Percentiles rank a stretch among this genome's conserved stretches.
phyloP scores from a whole-genome alignment of 2,113 vertebrate genomes.

The Ptyas mucosa region DNA sequence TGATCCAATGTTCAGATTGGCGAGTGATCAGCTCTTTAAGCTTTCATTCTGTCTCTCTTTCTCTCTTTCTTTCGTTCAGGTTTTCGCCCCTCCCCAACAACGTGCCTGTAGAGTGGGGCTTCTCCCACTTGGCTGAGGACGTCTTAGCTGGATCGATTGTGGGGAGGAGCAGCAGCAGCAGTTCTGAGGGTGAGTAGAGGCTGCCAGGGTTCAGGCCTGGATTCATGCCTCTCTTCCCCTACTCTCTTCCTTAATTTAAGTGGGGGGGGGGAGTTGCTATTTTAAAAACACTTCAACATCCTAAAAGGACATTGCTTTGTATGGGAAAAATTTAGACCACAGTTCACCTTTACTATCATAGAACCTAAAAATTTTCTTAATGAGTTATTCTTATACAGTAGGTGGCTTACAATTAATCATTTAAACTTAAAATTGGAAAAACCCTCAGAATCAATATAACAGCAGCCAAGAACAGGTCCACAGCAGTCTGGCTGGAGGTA shows the following conservation, averaged over 20 bases:
- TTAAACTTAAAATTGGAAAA: not conserved
- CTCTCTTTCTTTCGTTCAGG: conserved; percentile 54
- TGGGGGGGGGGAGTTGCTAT: not conserved
- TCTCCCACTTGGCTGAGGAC: conserved; percentile 55
- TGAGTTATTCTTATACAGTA: not conserved
- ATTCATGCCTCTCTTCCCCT: conserved; percentile 33
- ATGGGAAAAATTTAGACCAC: not conserved
- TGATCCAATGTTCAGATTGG: not conserved
- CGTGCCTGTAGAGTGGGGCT: conserved; percentile 54
- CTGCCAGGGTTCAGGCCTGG: conserved; percentile 26
- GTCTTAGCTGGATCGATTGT: conserved; percentile 38
- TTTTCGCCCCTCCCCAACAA: conserved; percentile 37
- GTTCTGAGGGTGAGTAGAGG: conserved; percentile 59
- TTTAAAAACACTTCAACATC: not conserved
- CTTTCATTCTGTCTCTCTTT: conserved; percentile 29
- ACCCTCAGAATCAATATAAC: not conserved
- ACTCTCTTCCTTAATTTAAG: conserved; percentile 17
- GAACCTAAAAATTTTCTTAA: not conserved
- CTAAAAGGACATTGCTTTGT: not conserved
- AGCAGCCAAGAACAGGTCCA: not conserved
- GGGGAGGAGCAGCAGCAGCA: conserved; percentile 50
- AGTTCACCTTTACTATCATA: not conserved
- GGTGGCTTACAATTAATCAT: not conserved
- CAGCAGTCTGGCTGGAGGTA: not conserved
- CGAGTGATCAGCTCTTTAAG: conserved; percentile 9